A percentile compares a stretch with the other conserved stretches of the same genome.
Evolutionary conservation across 2,797 vertebrate species (phyloP).

Genomic region (Gadopsis marmoratus): DNA sequence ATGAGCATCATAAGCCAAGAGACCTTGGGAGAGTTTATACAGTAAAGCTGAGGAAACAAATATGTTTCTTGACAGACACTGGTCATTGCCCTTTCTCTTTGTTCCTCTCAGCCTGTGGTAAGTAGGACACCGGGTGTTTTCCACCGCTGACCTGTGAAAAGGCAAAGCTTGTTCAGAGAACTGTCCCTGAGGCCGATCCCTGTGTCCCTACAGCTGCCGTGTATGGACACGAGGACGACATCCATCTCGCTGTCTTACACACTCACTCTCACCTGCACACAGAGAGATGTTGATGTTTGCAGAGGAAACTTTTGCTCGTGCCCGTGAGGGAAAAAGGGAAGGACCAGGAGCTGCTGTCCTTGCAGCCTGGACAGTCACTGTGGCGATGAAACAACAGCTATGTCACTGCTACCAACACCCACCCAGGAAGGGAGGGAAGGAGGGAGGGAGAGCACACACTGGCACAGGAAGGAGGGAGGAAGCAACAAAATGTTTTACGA

Average conservation of each 20-base stretch:
- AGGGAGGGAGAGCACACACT: slow-evolving; percentile 3
- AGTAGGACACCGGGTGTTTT: slow-evolving; percentile 4
- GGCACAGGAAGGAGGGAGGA: slow-evolving; percentile 30
- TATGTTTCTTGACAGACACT: neutral
- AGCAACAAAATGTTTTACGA: slow-evolving; percentile 27
- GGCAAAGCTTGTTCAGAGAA: slow-evolving; percentile 50
- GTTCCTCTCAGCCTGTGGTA: slow-evolving; percentile 19
- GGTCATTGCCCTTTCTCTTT: slow-evolving; percentile 39
- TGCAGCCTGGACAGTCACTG: slow-evolving; percentile 41
- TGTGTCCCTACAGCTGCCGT: slow-evolving; percentile 11
- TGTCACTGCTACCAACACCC: slow-evolving; percentile 28
- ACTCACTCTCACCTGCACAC: slow-evolving; percentile 23
- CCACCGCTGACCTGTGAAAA: slow-evolving; percentile 55
- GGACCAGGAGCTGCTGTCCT: slow-evolving; percentile 23
- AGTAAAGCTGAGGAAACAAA: neutral
- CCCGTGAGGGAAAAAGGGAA: neutral
- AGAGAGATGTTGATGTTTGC: slow-evolving; percentile 13
- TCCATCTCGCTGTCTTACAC: neutral
- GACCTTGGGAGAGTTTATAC: neutral
- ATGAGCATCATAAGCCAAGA: slow-evolving; percentile 18
- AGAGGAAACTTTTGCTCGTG: neutral
- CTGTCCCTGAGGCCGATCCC: slow-evolving; percentile 9
- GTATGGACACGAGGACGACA: slow-evolving; percentile 1
- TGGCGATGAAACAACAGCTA: slow-evolving; percentile 35
- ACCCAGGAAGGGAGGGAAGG: slow-evolving; percentile 26